These are phyloP conservation scores for Catharus ustulatus DNA, from an alignment of 2,797 vertebrate species.

Conservation along the genomic window DNA sequence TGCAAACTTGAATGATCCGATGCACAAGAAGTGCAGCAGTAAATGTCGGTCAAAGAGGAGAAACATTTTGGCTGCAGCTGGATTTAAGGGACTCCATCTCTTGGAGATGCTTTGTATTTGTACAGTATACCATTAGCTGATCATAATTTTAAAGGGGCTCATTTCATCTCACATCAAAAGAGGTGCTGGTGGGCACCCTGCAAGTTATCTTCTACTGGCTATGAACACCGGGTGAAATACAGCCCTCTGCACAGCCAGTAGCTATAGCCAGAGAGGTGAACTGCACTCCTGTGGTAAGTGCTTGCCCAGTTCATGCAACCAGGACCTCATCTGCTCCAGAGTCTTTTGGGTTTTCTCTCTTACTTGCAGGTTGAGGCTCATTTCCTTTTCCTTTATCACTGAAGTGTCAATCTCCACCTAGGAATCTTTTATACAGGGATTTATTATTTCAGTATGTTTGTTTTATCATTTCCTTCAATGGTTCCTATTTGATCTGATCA, in stretches of 20 bases:
- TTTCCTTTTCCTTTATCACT: background rate
- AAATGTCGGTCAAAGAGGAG: background rate
- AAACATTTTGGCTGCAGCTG: background rate
- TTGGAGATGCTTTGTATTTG: background rate
- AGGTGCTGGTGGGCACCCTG: background rate
- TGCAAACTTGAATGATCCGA: background rate
- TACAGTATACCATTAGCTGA: background rate
- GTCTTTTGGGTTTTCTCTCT: background rate
- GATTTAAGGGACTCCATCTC: background rate
- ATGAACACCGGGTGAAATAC: background rate
- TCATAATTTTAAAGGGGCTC: background rate
- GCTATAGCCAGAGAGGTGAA: background rate
- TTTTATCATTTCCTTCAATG: background rate
- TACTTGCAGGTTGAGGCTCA: background rate
- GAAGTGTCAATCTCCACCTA: background rate
- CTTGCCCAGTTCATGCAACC: background rate
- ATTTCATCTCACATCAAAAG: background rate
- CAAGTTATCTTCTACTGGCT: background rate
- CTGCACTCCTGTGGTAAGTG: background rate
- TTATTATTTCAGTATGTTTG: background rate
- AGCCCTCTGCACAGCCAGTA: background rate
- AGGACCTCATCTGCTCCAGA: background rate
- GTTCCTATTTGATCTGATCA: background rate
- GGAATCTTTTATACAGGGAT: background rate
- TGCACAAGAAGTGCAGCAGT: background rate